phyloP scores from a whole-genome alignment of 2,797 vertebrate species.

The Rhynchonycteris naso region DNA sequence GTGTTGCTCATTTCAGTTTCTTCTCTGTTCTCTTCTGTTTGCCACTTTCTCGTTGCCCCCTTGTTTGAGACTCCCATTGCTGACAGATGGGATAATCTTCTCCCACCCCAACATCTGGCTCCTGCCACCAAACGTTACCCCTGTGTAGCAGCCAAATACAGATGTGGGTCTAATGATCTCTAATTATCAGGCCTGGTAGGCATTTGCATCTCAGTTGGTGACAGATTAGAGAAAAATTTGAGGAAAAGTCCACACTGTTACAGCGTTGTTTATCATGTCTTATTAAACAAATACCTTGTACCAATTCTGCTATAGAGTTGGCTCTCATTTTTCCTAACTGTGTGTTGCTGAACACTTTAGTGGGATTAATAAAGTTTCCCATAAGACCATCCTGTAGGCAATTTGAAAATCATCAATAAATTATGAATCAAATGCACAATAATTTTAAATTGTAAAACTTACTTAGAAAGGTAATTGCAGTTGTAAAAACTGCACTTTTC shows the following conservation, averaged over 20 bases:
- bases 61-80: background rate
- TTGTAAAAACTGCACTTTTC: background rate
- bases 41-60: background rate
- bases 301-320: background rate
- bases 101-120: constrained; percentile 39
- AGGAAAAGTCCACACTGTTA: constrained; percentile 51
- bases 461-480: background rate
- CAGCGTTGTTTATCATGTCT: constrained; percentile 29
- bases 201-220: constrained; percentile 50
- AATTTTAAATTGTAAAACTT: background rate
- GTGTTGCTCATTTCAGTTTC: background rate
- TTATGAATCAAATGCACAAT: constrained; percentile 21
- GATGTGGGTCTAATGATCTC: constrained; percentile 36
- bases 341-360: background rate
- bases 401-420: constrained; percentile 35
- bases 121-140: background rate
- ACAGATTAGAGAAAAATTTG: constrained; percentile 55
- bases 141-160: constrained; percentile 3
- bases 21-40: background rate
- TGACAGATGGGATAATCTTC: constrained; percentile 7
- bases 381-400: constrained; percentile 1
- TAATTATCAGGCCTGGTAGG: constrained; percentile 27
- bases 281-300: constrained; percentile 33
- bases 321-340: background rate
- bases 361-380: background rate